Percentiles rank a stretch among this genome's conserved stretches.
Evolutionary conservation across 2,113 vertebrate species (phyloP).

Genomic region (Hiodon alosoides): DNA sequence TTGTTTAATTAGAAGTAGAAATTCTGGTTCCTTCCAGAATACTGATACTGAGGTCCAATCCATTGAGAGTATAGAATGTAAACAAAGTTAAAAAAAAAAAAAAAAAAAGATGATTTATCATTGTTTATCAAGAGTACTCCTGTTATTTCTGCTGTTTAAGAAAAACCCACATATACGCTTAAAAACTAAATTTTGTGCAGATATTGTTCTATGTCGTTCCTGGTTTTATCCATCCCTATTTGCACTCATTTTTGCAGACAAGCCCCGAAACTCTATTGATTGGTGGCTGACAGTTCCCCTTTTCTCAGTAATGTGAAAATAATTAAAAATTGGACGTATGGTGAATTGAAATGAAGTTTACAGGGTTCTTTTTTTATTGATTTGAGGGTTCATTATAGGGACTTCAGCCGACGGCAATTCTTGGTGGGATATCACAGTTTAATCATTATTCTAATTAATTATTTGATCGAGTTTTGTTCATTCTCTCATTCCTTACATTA

Average conservation of each 20-base stretch:
- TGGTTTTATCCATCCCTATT: background rate
- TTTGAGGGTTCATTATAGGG: constrained; percentile 41
- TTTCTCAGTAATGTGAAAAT: constrained; percentile 54
- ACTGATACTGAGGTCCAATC: background rate
- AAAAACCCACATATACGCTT: too few species aligned
- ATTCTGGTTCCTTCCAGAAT: background rate
- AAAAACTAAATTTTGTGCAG: too few species aligned
- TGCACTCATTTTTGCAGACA: background rate
- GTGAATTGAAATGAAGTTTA: constrained; percentile 62
- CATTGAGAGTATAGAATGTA: too few species aligned
- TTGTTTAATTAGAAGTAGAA: background rate
- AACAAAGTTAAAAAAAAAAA: too few species aligned
- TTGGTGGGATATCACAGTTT: constrained; percentile 11
- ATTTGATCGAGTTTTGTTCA: background rate
- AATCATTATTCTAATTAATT: constrained; percentile 19
- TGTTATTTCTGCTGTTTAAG: too few species aligned
- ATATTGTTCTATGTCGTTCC: too few species aligned
- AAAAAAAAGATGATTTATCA: too few species aligned
- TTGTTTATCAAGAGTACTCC: too few species aligned
- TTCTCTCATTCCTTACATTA: background rate
- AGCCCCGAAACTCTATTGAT: constrained; percentile 40
- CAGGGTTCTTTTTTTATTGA: constrained; percentile 46
- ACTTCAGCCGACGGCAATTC: constrained; percentile 33
- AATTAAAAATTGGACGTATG: constrained; percentile 52
- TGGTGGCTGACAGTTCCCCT: constrained; percentile 47